phyloP scores from a whole-genome alignment of 2,888 invertebrate species.

The Hipparchia sbordonii region DNA sequence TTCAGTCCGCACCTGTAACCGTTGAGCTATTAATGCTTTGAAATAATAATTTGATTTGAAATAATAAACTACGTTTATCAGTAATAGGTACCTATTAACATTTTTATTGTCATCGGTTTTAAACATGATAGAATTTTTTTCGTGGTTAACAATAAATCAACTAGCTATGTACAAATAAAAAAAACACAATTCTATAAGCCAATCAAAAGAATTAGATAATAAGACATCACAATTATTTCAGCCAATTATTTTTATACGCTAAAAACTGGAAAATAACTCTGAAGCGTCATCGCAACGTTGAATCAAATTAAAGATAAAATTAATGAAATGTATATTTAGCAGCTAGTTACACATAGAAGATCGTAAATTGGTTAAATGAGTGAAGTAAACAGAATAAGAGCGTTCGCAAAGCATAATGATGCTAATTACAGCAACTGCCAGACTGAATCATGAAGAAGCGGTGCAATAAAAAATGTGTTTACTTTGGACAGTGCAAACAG shows the following conservation, averaged over 20 bases:
- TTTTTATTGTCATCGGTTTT: too few species aligned
- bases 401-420: slow-evolving; percentile 57
- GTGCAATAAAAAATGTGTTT: slow-evolving; percentile 72
- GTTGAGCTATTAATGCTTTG: too few species aligned
- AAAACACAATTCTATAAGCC: neutral
- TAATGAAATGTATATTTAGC: slow-evolving; percentile 36
- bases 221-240: neutral
- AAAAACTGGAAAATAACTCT: slow-evolving; percentile 22
- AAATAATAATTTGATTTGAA: too few species aligned
- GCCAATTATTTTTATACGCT: neutral
- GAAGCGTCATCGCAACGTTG: slow-evolving; percentile 17
- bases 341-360: slow-evolving; percentile 43
- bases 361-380: slow-evolving; percentile 64
- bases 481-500: slow-evolving; percentile 72
- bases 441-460: slow-evolving; percentile 66
- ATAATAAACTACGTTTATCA: too few species aligned
- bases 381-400: slow-evolving; percentile 66
- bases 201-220: neutral
- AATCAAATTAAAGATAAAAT: slow-evolving; percentile 26
- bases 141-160: too few species aligned
- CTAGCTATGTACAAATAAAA: neutral
- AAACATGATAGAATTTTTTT: too few species aligned
- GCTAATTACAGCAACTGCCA: slow-evolving; percentile 72
- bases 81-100: too few species aligned
- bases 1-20: too few species aligned